Base-by-base conservation (phyloP, 2,113 vertebrate species). In the Silurus glanis region DNA sequence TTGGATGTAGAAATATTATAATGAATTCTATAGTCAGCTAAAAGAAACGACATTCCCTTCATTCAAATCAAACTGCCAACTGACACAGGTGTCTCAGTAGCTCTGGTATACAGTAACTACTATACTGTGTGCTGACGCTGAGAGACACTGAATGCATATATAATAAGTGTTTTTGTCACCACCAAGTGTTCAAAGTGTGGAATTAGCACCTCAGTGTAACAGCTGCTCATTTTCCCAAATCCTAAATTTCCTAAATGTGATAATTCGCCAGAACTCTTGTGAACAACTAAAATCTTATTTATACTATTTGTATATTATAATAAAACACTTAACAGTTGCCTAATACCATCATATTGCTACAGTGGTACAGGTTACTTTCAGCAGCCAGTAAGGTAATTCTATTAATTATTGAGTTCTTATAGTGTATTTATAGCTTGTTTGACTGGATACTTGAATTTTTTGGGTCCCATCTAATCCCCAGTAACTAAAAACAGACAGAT, bases 101-200 rank as follows among this genome's bases (percentile, higher is more conserved):
- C 23, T n/a, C 23, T n/a, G 13, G 16, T 37, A 37, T 13, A 28
- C 66, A 28, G 25, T 67, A 28, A 37, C 37, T 28, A 67, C n/a
- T 25, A 67, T 37, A 72, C 17, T 74, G 1, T 51, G 21, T 71
- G 69, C 6, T 47, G 47, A 72, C 8, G 19, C 17, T 47, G 45
- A 56, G 25, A 78, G n/a, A 37, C 53, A 45, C 3, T 37, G 25
- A 45, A 56, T 28, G 28, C 16, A 37, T 47, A 61, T 14, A 45
- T 21, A 4, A 19, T 37, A 45, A 75, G 19, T 80, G 56, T 25
- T 58, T 84, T 84, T 62, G 71, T 59, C 71, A 13, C 83, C 83
- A 84, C 51, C 83, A 74, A 62, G 83, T 62, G 83, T 62, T 49
- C 58, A 28, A 75, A 76, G 53, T 25, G 23, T 74, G 49, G 21